A percentile compares a stretch with the other conserved stretches of the same genome.
These are phyloP conservation scores for Gobiocypris rarus DNA, from an alignment of 2,113 vertebrate genomes.

Conservation along the genomic window DNA sequence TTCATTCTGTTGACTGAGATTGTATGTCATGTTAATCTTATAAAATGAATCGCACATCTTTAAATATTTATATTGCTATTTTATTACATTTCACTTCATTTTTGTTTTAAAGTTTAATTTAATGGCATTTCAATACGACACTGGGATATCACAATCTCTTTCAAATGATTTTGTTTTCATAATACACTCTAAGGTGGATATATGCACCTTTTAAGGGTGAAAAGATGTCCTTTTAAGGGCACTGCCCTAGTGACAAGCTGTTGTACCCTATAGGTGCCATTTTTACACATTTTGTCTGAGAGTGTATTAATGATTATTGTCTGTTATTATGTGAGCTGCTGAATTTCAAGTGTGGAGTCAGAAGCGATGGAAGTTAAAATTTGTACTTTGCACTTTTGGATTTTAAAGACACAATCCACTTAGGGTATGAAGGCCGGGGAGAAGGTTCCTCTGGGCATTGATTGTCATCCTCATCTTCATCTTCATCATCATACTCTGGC, in stretches of 20 bases:
- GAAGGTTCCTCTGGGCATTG: slow-evolving; percentile 15
- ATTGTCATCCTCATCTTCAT: slow-evolving; percentile 1
- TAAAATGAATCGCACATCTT: not conserved
- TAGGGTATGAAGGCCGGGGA: slow-evolving; percentile 58
- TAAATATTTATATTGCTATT: not conserved
- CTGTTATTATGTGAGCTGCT: not conserved
- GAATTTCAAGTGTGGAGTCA: not conserved
- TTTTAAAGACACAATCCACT: slow-evolving; percentile 75
- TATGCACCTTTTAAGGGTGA: no score
- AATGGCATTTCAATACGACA: not conserved
- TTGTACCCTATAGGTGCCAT: no score
- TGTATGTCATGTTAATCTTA: not conserved
- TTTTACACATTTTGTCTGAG: no score
- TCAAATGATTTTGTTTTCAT: not conserved
- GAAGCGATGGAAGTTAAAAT: slow-evolving; percentile 34
- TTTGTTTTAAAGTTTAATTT: not conserved
- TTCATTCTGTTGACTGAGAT: not conserved
- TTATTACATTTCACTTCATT: not conserved
- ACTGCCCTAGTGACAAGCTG: no score
- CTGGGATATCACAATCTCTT: not conserved
- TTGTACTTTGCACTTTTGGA: slow-evolving; percentile 63
- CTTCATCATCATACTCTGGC: slow-evolving; percentile 51
- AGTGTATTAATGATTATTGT: not conserved
- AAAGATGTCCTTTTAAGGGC: no score
- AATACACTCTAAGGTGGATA: not conserved